phyloP scores from a whole-genome alignment of 2,113 vertebrate genomes.

The Cheirogaleus medius region DNA sequence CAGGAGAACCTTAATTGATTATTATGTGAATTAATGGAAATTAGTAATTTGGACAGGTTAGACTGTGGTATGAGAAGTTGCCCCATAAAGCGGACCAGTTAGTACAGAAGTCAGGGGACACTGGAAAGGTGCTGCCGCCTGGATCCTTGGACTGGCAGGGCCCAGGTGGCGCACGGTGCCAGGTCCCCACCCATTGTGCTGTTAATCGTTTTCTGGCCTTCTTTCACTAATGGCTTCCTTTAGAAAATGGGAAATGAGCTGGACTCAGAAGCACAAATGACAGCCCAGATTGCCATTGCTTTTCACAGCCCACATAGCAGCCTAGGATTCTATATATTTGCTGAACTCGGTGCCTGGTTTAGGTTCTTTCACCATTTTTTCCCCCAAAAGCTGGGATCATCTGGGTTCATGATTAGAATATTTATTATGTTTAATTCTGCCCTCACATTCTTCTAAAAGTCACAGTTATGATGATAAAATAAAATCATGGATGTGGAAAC shows the following conservation, averaged over 20 bases:
- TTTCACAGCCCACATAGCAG: conserved; percentile 28
- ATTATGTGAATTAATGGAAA: not conserved
- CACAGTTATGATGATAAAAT: not conserved
- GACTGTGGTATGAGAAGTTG: not conserved
- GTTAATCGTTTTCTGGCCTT: conserved; percentile 52
- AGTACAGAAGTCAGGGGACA: conserved; percentile 13
- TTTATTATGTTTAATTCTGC: conserved; percentile 16
- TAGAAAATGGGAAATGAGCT: conserved; percentile 60
- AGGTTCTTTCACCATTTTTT: not conserved
- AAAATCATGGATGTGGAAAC: not conserved
- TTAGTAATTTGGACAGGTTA: not conserved
- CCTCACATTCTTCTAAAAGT: not conserved
- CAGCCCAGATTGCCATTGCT: conserved; percentile 44
- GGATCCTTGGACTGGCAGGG: not conserved
- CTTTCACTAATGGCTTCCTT: conserved; percentile 58
- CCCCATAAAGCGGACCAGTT: not conserved
- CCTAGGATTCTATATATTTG: not conserved
- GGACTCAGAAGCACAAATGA: conserved; percentile 41
- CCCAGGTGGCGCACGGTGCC: not conserved
- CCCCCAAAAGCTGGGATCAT: not conserved
- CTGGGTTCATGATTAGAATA: not conserved
- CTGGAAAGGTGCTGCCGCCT: not conserved
- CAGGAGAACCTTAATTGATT: not conserved
- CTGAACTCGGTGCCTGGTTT: not conserved
- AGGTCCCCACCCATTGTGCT: conserved; percentile 47